A percentile compares a stretch with the other conserved stretches of the same genome.
Conservation (phyloP, 2,888 invertebrate genomes). For the Iphiclides podalirius region DNA sequence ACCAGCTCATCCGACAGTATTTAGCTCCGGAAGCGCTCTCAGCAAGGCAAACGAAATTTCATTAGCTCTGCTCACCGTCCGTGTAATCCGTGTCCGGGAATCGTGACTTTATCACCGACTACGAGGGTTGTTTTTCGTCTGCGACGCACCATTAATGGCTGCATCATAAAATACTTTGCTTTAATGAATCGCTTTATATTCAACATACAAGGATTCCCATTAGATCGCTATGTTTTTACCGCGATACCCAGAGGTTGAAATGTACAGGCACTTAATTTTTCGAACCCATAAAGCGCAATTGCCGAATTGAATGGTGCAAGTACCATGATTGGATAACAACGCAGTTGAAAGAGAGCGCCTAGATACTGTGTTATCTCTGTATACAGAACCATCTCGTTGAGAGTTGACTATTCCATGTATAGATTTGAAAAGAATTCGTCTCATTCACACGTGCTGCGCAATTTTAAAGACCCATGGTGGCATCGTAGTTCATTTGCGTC, state of each 20-base stretch:
- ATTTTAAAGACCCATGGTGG: no score
- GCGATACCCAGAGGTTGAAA: neutral
- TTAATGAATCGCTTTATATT: constrained; percentile 17
- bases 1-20: constrained; percentile 8
- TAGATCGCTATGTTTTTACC: neutral
- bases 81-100: neutral
- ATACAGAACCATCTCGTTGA: neutral
- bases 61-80: constrained; percentile 3
- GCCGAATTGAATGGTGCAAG: no score
- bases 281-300: no score
- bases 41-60: constrained; percentile 14
- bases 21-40: constrained; percentile 10
- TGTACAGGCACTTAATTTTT: no score
- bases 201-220: neutral
- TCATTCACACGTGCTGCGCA: no score
- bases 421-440: no score
- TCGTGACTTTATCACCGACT: neutral
- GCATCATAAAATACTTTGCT: constrained; percentile 12
- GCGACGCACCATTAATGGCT: neutral
- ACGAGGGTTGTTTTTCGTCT: neutral
- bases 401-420: no score
- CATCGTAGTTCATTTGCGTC: no score
- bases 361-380: neutral
- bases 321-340: no score
- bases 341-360: no score